A percentile compares a stretch with the other conserved stretches of the same genome.
Conservation (phyloP, 1,140 invertebrate species). For the Drosophila busckii region DNA sequence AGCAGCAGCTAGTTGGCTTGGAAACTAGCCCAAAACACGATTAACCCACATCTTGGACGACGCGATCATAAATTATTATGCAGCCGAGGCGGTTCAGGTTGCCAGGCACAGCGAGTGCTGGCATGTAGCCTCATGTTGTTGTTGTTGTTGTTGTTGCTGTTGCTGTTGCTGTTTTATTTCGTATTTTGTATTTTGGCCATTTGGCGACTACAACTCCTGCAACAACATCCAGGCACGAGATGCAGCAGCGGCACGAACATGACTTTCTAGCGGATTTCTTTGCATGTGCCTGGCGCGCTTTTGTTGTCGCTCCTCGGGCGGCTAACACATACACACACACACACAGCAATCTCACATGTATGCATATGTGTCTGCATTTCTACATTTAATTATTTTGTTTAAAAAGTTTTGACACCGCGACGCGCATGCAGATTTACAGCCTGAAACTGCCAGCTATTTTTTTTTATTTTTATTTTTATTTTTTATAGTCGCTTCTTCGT, state of each 20-base stretch:
- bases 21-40: conserved; percentile 78
- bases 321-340: conserved; percentile 22
- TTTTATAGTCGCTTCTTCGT: conserved; percentile 14
- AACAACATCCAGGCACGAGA: conserved; percentile 19
- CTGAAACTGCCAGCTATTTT: conserved; percentile 25
- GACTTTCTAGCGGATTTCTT: conserved; percentile 76
- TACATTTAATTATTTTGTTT: conserved; percentile 78
- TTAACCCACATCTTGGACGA: conserved; percentile 79
- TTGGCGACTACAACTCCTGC: conserved; percentile 16
- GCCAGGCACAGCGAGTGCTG: conserved; percentile 28
- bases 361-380: too few species aligned
- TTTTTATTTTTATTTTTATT: neutral
- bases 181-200: conserved; percentile 17
- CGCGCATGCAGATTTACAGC: conserved; percentile 73
- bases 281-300: conserved; percentile 58
- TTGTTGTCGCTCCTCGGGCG: conserved; percentile 31
- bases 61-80: conserved; percentile 79
- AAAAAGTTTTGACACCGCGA: conserved; percentile 76
- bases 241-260: conserved; percentile 63
- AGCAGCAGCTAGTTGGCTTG: conserved; percentile 19
- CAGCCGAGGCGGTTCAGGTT: conserved; percentile 47
- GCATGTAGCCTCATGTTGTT: conserved; percentile 47
- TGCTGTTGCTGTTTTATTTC: neutral
- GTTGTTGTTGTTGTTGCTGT: neutral
- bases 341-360: too few species aligned